These are phyloP conservation scores for Oligia strigilis DNA, from an alignment of 2,888 invertebrate species.

Conservation along the genomic window DNA sequence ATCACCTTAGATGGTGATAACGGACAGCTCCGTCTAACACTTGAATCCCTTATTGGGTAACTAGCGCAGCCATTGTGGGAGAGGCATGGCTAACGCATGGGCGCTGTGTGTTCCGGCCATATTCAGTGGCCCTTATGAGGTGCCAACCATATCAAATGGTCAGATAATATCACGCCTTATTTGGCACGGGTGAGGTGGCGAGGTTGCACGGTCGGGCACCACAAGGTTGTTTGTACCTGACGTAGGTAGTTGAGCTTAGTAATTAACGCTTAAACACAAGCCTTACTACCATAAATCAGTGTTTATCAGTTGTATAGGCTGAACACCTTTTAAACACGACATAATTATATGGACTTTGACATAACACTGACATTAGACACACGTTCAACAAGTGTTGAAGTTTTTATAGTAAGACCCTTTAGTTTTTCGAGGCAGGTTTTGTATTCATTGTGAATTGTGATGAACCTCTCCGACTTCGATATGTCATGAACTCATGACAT, in stretches of 20 bases:
- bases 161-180: constrained; percentile 73
- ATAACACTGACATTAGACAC: not conserved
- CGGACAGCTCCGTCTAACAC: constrained; percentile 73
- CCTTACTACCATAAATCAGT: not conserved
- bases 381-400: not conserved
- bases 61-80: constrained; percentile 74
- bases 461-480: not conserved
- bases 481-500: constrained; percentile 30
- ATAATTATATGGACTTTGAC: not conserved
- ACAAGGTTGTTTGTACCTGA: constrained; percentile 65
- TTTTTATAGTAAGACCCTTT: not conserved
- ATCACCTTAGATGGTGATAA: constrained; percentile 77
- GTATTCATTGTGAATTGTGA: constrained; percentile 1
- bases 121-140: constrained; percentile 72
- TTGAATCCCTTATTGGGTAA: constrained; percentile 79
- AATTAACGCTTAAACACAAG: constrained; percentile 37
- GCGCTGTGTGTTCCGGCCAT: constrained; percentile 71
- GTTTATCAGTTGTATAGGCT: not conserved
- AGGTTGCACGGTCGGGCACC: constrained; percentile 40
- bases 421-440: not conserved
- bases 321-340: not conserved
- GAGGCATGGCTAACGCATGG: constrained; percentile 69
- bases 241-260: constrained; percentile 35
- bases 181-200: constrained; percentile 66
- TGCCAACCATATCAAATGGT: constrained; percentile 74